These are phyloP conservation scores for Proales similis DNA, from an alignment of 1,140 invertebrate species.

Conservation along the genomic window DNA sequence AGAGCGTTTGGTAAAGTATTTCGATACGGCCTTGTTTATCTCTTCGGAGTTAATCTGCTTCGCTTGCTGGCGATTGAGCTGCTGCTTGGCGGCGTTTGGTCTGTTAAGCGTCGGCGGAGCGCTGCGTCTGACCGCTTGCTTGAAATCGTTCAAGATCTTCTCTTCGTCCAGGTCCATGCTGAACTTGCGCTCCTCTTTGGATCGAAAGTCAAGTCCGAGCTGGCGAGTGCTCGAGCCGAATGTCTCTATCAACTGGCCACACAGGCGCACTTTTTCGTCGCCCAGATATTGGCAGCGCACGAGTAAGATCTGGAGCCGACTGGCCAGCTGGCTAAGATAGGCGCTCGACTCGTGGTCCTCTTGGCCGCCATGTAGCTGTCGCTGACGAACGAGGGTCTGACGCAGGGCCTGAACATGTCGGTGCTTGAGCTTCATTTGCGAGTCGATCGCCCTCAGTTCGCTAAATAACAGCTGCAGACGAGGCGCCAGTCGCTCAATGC, in stretches of 20 bases:
- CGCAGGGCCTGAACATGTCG: no score
- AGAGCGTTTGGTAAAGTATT: no score
- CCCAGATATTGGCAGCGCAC: constrained; percentile 32
- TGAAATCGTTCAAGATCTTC: constrained; percentile 20
- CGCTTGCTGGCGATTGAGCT: no score
- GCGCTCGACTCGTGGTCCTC: no score
- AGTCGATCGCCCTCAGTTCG: constrained; percentile 4
- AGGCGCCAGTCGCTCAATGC: constrained; percentile 19
- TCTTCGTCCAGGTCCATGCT: constrained; percentile 24
- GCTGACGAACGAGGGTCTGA: no score
- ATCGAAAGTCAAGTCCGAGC: constrained; percentile 10
- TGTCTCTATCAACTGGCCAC: constrained; percentile 16
- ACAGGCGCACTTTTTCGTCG: constrained; percentile 18
- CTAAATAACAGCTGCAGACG: constrained; percentile 12
- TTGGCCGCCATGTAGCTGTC: no score
- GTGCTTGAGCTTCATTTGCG: no score
- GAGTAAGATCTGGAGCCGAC: constrained; percentile 1
- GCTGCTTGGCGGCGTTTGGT: no score
- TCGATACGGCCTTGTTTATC: no score
- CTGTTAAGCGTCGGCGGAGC: no score
- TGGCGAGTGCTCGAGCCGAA: constrained; percentile 10
- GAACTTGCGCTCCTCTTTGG: constrained; percentile 14
- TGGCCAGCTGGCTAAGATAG: background rate
- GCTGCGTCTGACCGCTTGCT: background rate
- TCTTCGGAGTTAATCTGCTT: no score